Percentiles rank a stretch among this genome's conserved stretches.
Evolutionary conservation across 30 jellyfish, hydroid and myxozoan genomes (phyloP).

Genomic region (Chrysaora quinquecirrha): DNA sequence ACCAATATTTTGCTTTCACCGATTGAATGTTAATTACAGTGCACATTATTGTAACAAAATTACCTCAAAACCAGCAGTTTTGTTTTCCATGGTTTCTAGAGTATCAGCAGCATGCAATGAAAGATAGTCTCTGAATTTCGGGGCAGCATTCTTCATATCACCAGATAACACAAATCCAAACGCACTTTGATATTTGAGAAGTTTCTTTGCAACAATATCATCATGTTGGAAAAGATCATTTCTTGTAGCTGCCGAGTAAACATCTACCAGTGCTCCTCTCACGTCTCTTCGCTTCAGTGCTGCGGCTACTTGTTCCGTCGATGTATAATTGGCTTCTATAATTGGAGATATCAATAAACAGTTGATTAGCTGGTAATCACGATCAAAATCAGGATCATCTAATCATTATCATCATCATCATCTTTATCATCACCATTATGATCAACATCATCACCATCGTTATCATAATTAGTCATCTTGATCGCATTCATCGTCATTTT

Average conservation of each 20-base stretch:
- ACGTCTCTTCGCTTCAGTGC: constrained; percentile 74
- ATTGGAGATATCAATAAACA: too few species aligned
- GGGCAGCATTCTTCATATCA: constrained; percentile 48
- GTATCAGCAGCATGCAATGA: constrained; percentile 16
- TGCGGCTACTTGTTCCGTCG: constrained; percentile 64
- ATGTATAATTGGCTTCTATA: constrained; percentile 35
- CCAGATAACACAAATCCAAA: constrained; percentile 80
- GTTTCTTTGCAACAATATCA: constrained; percentile 52
- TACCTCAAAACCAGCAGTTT: constrained; percentile 51
- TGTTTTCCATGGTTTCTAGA: constrained; percentile 6
- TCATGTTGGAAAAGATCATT: constrained; percentile 39
- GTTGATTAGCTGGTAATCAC: too few species aligned
- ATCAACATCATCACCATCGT: too few species aligned
- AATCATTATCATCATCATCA: too few species aligned
- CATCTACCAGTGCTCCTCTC: constrained; percentile 78
- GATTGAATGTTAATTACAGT: too few species aligned
- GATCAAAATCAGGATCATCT: too few species aligned
- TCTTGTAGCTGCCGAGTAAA: constrained; percentile 75
- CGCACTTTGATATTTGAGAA: constrained; percentile 63
- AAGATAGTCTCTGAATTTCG: constrained; percentile 36
- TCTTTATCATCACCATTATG: too few species aligned
- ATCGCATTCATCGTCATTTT: too few species aligned
- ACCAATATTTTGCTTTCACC: too few species aligned
- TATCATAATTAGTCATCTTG: too few species aligned
- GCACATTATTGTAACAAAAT: not conserved